Base-by-base conservation (phyloP, 2,797 vertebrate genomes). In the Sebastes cheni region DNA sequence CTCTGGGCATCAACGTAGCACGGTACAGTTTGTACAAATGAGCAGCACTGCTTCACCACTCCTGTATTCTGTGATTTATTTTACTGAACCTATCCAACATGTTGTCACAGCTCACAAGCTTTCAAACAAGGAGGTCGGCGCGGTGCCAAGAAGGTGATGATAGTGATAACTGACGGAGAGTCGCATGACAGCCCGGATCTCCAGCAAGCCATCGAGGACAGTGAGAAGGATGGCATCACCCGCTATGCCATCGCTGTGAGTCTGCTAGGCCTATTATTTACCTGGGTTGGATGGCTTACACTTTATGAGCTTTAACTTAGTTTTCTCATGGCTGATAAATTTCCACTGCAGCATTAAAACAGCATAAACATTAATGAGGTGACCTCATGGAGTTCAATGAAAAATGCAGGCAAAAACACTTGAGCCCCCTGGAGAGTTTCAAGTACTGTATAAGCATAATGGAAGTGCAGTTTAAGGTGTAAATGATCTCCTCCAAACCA, bases 131-230 rank as follows among this genome's bases (percentile, higher is more conserved):
- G 99, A 23, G 98, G 97, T 22, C 96, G 99, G 29, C 97, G 97
- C 78, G 99, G 98, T 5, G 98, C 99, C 78, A 99, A 99, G 95
- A 97, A 99, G 89, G 99, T 99, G 84, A 99, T 99, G 98, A 99
- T 99, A 1, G 98, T 99, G 83, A 99, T 99, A 92, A 99, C 99
- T 2, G 99, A 99, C 1, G 99, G 99, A 73, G 99, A 99, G 84
- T 99, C 98, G 8, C 99, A 99, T 2, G 99, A 99, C 95, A 99
- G 97, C 77, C 93, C 96, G 0, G 97, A 99, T 89, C 97, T 99
- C 81, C 95, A 98, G 90, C 97, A 96, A 85, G 99, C 97, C 90
- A 99, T 99, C 1, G 97, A 97, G 90, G 97, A 97, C 86, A 97
- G 98, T 1, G 98, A 99, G 94, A 96, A 89, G 80, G 99, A 99